Conservation (phyloP, 2,113 vertebrate species). For the Gnathonemus longibarbis region DNA sequence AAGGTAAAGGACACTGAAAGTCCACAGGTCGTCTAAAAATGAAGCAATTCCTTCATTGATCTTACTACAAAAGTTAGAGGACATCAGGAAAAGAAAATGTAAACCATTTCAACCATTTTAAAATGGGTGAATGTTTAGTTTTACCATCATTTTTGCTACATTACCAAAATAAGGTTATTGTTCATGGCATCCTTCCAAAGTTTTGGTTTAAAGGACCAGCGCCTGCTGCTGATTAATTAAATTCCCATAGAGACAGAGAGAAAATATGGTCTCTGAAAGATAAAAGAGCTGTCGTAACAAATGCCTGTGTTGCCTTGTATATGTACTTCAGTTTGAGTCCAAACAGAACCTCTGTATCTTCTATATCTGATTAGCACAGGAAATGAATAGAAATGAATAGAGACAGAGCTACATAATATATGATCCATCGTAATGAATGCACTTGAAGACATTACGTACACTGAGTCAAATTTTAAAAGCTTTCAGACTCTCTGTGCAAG, state of each 20-base stretch:
- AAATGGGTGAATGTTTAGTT: neutral
- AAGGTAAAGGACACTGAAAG: neutral
- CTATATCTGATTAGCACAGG: neutral
- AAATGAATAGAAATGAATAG: neutral
- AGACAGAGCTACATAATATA: neutral
- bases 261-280: neutral
- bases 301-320: neutral
- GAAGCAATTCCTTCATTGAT: neutral
- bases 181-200: neutral
- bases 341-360: neutral
- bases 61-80: neutral
- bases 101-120: neutral
- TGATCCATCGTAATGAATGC: neutral
- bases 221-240: neutral
- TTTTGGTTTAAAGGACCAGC: neutral
- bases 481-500: neutral
- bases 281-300: neutral
- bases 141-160: neutral
- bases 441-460: neutral
- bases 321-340: neutral
- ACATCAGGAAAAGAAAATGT: neutral
- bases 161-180: neutral
- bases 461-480: neutral
- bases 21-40: neutral
- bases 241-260: neutral